Base-by-base conservation (phyloP, 1,140 invertebrate species). In the Lepidurus couesii region DNA sequence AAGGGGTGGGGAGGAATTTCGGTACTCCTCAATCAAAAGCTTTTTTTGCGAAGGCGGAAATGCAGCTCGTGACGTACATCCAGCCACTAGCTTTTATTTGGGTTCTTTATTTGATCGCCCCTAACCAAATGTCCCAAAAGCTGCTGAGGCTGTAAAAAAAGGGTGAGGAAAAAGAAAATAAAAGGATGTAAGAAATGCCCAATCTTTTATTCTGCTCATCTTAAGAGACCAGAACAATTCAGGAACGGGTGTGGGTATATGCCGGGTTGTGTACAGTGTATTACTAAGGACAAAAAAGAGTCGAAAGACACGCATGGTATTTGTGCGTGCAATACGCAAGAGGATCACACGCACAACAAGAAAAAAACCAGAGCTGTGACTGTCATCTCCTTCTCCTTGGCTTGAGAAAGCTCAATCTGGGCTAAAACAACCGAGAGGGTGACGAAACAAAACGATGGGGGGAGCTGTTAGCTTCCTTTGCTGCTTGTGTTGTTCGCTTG, bases 281-380 rank as follows among this genome's bases (percentile, higher is more conserved):
- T 65, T 65, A 65, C 53, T 65, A n/a, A 16, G 53, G 53, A 21
- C 53, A n/a, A 16, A 65, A 65, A 65, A 9, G 9, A 65, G 16
- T 7, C 13, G 34, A 34, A 34, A 34, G 53, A 21, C 13, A 16
- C 53, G 53, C 53, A 65, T 65, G 21, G 0, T 65, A 65, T 65
- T 21, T 65, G 53, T 65, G 53, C 53, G 53, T 65, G 53, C 53
- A 65, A 65, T 16, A 65, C 53, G 13, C 53, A 65, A 65, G 45
- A 16, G 10, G 10, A 47, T 5, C 16, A 65, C 16, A 21, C 3
- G 3, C 6, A 21, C 13, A 21, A 13, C 6, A 65, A 16, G 21
- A 47, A 47, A 16, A 47, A 45, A 16, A 16, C 0, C 10, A 47
- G 10, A 16, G 10, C 10, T 47, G 53, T 21, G 0, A 1, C 21